Conservation (phyloP, 2,113 vertebrate genomes). For the Pholis gunnellus region DNA sequence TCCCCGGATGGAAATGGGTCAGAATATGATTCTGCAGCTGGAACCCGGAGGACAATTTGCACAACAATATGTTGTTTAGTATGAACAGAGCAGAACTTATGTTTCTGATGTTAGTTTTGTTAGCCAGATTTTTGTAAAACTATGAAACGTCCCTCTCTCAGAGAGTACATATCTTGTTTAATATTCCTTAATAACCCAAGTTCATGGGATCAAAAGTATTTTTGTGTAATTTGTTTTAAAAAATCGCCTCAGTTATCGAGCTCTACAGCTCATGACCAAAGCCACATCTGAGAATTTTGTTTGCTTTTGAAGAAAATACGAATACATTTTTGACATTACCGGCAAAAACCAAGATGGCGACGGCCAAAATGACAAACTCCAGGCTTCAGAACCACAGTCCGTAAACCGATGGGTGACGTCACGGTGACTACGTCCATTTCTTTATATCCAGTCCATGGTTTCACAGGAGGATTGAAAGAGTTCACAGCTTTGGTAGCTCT, state of each 20-base stretch:
- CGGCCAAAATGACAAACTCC: too few species aligned
- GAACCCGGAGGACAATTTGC: not conserved
- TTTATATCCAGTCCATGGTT: too few species aligned
- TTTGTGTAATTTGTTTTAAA: not conserved
- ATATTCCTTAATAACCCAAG: not conserved
- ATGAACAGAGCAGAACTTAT: not conserved
- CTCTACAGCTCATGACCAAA: not conserved
- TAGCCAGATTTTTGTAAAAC: too few species aligned
- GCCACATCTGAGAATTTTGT: not conserved
- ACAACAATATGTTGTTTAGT: not conserved
- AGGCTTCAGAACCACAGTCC: too few species aligned
- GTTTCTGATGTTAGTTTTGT: not conserved
- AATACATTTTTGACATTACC: too few species aligned
- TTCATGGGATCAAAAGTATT: not conserved
- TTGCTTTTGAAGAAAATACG: not conserved
- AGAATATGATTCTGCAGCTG: not conserved
- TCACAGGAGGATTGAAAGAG: too few species aligned
- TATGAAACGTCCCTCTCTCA: not conserved
- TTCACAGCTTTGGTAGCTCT: too few species aligned
- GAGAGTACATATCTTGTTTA: too few species aligned
- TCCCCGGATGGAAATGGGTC: not conserved
- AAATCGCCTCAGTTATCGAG: not conserved
- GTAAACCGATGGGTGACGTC: too few species aligned
- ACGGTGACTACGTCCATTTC: too few species aligned
- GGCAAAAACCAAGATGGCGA: too few species aligned